Evolutionary conservation across 2,113 vertebrate genomes (phyloP).

Genomic region (Semnornis frantzii): DNA sequence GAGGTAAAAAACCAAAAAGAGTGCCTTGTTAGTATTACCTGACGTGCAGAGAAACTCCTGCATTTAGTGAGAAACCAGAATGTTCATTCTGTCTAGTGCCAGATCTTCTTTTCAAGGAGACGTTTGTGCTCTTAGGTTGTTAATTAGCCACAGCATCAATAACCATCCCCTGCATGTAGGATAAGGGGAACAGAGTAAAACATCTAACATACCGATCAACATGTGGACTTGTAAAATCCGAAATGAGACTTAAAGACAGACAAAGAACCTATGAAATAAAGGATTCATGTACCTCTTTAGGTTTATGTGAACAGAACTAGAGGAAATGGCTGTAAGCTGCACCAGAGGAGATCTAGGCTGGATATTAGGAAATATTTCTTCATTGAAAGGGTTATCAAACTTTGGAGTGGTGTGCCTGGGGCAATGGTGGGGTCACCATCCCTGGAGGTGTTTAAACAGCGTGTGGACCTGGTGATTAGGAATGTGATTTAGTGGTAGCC

Average conservation of each 20-base stretch:
- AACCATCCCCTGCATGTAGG: slow-evolving; percentile 11
- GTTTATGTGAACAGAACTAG: neutral
- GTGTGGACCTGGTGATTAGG: too few species aligned
- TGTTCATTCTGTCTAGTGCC: slow-evolving; percentile 56
- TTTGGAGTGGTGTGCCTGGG: too few species aligned
- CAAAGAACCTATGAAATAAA: neutral
- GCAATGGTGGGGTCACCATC: too few species aligned
- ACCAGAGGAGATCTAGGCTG: too few species aligned
- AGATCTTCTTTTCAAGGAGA: slow-evolving; percentile 63
- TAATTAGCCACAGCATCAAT: slow-evolving; percentile 52
- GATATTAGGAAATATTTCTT: too few species aligned
- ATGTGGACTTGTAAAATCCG: slow-evolving; percentile 21
- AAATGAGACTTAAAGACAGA: neutral
- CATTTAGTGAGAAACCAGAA: slow-evolving; percentile 63
- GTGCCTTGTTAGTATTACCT: neutral
- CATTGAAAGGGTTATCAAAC: too few species aligned
- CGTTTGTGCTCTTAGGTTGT: neutral
- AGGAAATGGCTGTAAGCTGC: too few species aligned
- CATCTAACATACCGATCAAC: neutral
- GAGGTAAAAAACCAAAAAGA: neutral
- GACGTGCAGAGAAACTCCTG: slow-evolving; percentile 5
- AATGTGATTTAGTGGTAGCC: too few species aligned
- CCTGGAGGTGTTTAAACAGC: too few species aligned
- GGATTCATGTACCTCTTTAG: neutral
- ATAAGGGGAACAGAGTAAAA: neutral